Base-by-base conservation (phyloP, 1,140 invertebrate genomes). In the Centruroides vittatus region DNA sequence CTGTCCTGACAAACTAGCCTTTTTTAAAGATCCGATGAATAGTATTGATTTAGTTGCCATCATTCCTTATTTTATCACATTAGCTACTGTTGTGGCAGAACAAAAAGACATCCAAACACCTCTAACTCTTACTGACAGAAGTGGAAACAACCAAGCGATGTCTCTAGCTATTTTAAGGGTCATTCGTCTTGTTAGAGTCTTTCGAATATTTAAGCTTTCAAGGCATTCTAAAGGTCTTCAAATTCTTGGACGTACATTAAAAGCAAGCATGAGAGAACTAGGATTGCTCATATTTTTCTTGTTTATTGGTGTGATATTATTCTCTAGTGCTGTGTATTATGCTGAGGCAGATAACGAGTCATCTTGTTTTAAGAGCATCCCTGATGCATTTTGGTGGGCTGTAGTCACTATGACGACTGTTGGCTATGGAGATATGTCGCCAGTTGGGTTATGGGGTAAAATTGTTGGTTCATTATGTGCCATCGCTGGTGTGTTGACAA, bases 251-350 rank as follows among this genome's bases (percentile, higher is more conserved):
- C 87, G 96, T 75, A 99, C 96, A 70, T 85, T 99, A 73, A 97
- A 95, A 80, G 96, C 97, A 73, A 98, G 93, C 72, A 96, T 98
- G 89, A 85, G 95, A 78, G 96, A 99, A 82, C 86, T 99, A 72
- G 94, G 93, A 75, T 84, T 99, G 75, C 87, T 99, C 78, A 98
- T 99, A 81, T 99, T 99, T 86, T 99, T 99, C 85, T 85, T 99
- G 73, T 93, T 97, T 76, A 96, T 97, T 75, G 93, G 93, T 78
- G 90, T 97, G 76, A 89, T 97, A 73, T 85, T 98, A 73, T 98
- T 97, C 83, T 94, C 91, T 70, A 93, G 89, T 78, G 91, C 93
- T 70, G 92, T 97, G 69, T 98, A 96, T 80, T 97, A 97, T 82
- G 94, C 93, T 67, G 94, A 98, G 80, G 93, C 92, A 74, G 92